phyloP scores from a whole-genome alignment of 2,113 vertebrate genomes.

The Fregetta grallaria region DNA sequence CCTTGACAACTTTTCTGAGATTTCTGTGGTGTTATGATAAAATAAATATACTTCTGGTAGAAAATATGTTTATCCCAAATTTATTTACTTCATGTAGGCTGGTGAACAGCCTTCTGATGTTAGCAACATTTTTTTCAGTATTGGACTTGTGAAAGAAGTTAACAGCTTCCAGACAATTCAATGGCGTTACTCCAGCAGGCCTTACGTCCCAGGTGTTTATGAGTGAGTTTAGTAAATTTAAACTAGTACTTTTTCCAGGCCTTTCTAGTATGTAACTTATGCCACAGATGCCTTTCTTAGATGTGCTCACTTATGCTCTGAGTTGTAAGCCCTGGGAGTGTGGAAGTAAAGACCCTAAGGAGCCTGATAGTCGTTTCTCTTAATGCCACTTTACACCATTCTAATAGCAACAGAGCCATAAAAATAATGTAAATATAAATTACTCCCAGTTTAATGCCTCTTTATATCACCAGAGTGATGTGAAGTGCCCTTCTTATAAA shows the following conservation, averaged over 20 bases:
- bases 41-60: neutral
- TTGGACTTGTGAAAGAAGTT: neutral
- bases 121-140: neutral
- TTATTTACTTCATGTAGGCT: neutral
- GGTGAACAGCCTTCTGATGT: neutral
- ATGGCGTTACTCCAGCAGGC: neutral
- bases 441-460: neutral
- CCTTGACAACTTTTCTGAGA: neutral
- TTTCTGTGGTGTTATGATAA: neutral
- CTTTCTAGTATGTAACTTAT: neutral
- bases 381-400: neutral
- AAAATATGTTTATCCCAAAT: neutral
- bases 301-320: neutral
- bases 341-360: neutral
- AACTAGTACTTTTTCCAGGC: neutral
- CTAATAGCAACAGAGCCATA: neutral
- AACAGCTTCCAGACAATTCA: slow-evolving; percentile 8
- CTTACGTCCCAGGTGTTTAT: neutral
- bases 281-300: neutral
- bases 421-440: slow-evolving; percentile 54
- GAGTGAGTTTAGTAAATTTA: neutral
- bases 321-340: neutral
- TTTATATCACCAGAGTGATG: neutral
- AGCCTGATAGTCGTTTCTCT: neutral
- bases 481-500: neutral